Base-by-base conservation (phyloP, 1,140 invertebrate genomes). In the Drosophila sp. region DNA sequence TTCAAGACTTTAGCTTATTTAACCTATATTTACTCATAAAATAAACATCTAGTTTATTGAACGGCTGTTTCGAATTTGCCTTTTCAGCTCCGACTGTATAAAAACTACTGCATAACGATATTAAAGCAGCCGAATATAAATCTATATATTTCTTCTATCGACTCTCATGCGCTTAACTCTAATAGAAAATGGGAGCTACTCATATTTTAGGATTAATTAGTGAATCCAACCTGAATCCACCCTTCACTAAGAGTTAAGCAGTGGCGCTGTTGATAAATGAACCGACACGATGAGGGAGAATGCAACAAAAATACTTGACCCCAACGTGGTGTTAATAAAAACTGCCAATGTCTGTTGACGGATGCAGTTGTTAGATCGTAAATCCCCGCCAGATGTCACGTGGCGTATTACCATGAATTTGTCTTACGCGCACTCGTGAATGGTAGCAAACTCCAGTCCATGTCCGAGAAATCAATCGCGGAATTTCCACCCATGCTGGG, bases 381-480 rank as follows among this genome's bases (percentile, higher is more conserved):
- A 58, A 51, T 69, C 45, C 45, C 57, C 53, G 16, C 11, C 76
- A 46, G 57, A 25, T 51, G 43, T 54, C 73, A 57, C 34, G 16
- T 59, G 62, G 32, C 56, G 72, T 72, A 67, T 56, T 45, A 57
- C 56, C 70, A 66, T 45, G 57, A 46, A 78, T 78, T 82, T 86
- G 73, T 87, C 81, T 59, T 34, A 61, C 40, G 13, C 21, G 13
- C 38, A 13, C 46, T 7, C 27, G n/a, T 29, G 46, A 50, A 45
- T 34, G 43, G 41, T 62, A 43, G 57, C n/a, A 9, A 4, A 25
- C 43, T 45, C n/a, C 43, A 54, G 25, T 25, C 40, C 1, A 48
- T 57, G 40, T 36, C 57, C 58, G 18, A 58, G 75, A 81, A 87
- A 87, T 87, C 83, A 87, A 87, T 87, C 58, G 83, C 58, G 83